Base-by-base conservation (phyloP, 2,888 invertebrate species). In the Mayetiola destructor region DNA sequence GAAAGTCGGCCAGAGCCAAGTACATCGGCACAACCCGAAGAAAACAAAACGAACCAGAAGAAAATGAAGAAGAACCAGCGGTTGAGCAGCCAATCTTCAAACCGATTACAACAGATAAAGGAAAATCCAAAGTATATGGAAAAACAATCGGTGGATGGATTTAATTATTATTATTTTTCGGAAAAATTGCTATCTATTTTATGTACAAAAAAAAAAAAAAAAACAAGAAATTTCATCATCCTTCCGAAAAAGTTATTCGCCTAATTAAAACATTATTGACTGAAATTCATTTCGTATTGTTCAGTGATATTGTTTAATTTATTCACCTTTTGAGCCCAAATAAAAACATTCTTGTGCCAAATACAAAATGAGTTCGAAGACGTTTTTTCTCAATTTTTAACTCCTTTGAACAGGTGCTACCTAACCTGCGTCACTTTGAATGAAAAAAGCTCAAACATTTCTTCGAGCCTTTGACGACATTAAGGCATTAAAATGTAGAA, bases 101-200 rank as follows among this genome's bases (percentile, higher is more conserved):
- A 39, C 67, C 71, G 40, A 70, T 72, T 14, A 69, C 75, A 6
- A 69, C 73, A 1, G 79, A 76, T 58, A 79, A 77, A 59, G 85
- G 85, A 12, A 84, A 80, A 66, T 85, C 85, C 2, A 84, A 80
- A 65, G 80, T 81, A 1, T 84, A 85, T 1, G 85, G 85, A 0
- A 81, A 80, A 70, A 76, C 83, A 61, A 79, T 84, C 60, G 80
- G 84, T 16, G 85, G 85, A 1, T 85, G 85, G 85, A 76, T 85
- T 57, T 85, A 77, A 74, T 52, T 53, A 18, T 12, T 36, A 36
- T 36, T 36, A 36, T 36, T 9, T 36, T 8, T 32, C n/a, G n/a
- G n/a, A n/a, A n/a, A n/a, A n/a, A 40, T 40, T 10, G 8, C 18
- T n/a, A 5, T 36, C 5, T 9, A n/a, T n/a, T n/a, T n/a, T n/a